Evolutionary conservation across 1,140 invertebrate genomes (phyloP).

Genomic region (Mya arenaria): DNA sequence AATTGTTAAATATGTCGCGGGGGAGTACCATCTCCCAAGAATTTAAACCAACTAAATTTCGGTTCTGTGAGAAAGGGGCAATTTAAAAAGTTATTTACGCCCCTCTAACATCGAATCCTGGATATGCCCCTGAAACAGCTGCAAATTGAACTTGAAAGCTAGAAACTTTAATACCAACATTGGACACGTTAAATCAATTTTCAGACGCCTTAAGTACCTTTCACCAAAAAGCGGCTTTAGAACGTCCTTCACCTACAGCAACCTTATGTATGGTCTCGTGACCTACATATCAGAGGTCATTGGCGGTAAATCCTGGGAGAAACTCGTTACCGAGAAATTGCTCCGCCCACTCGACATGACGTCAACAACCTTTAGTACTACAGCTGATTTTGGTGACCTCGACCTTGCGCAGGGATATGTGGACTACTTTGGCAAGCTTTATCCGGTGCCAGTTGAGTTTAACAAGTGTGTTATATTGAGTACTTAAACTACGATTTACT

Average conservation of each 20-base stretch:
- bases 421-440: constrained; percentile 19
- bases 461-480: constrained; percentile 66
- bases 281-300: constrained; percentile 66
- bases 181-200: no score
- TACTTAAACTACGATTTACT: no score
- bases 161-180: no score
- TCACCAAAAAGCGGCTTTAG: constrained; percentile 62
- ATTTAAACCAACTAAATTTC: no score
- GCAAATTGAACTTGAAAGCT: no score
- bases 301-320: constrained; percentile 66
- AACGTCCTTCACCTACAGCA: constrained; percentile 68
- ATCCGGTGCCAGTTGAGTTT: constrained; percentile 58
- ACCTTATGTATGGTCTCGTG: constrained; percentile 73
- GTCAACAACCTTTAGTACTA: constrained; percentile 65
- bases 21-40: no score
- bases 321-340: constrained; percentile 60
- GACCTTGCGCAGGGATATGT: constrained; percentile 63
- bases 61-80: no score
- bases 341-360: constrained; percentile 70
- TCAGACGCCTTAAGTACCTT: constrained; percentile 64
- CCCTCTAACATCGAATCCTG: no score
- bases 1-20: no score
- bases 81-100: no score
- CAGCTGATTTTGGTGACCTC: constrained; percentile 17
- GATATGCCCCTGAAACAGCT: no score